Evolutionary conservation across 1,140 invertebrate genomes (phyloP).

Genomic region (Venturia canescens): DNA sequence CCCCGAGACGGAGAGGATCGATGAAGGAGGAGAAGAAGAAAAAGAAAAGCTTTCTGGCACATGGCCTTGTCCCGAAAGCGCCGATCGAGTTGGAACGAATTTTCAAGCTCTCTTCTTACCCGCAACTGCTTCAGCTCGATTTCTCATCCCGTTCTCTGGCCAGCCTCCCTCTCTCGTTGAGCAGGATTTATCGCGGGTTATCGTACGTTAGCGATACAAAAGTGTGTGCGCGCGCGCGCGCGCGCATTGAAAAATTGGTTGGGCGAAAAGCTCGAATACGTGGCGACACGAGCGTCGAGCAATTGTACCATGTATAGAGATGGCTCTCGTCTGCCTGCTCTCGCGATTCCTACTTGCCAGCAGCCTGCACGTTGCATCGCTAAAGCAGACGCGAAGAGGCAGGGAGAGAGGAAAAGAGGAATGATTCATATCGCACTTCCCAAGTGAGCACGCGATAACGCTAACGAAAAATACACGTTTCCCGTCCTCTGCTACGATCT

Average conservation of each 20-base stretch:
- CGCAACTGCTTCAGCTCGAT: background rate
- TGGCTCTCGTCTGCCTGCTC: conserved; percentile 19
- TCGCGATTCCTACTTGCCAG: too few species aligned
- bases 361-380: too few species aligned
- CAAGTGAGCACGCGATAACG: too few species aligned
- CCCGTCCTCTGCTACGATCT: too few species aligned
- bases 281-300: conserved; percentile 3
- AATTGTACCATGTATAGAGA: background rate
- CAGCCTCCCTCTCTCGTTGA: too few species aligned
- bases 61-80: conserved; percentile 53
- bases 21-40: background rate
- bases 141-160: background rate
- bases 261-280: background rate
- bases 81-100: conserved; percentile 46
- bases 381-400: background rate
- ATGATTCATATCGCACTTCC: too few species aligned
- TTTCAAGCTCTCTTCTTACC: conserved; percentile 10
- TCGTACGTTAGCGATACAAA: too few species aligned
- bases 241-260: too few species aligned
- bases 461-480: too few species aligned
- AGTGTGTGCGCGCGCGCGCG: too few species aligned
- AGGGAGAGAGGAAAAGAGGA: too few species aligned
- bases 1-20: background rate
- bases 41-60: conserved; percentile 45
- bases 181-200: too few species aligned